Base-by-base conservation (phyloP, 1,140 invertebrate genomes). In the Lepidostoma basale region DNA sequence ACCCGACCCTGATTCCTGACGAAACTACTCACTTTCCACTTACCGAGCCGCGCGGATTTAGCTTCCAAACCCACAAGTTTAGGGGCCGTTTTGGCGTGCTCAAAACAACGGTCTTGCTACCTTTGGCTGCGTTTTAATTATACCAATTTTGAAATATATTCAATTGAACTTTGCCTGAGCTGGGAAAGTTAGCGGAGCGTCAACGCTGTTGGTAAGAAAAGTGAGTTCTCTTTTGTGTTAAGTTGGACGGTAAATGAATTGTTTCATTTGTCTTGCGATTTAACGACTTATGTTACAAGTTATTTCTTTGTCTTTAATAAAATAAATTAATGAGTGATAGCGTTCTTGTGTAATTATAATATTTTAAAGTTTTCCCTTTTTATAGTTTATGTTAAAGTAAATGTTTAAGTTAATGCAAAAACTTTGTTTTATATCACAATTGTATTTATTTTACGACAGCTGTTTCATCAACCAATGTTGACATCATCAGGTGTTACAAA, bases 141-240 rank as follows among this genome's bases (percentile, higher is more conserved):
- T 72, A 49, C 62, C 33, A 66, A 58, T 62, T 72, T 49, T 26
- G 62, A 72, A 30, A 52, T 66, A 68, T 66, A 72, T 68, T 65
- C 66, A 72, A 72, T 72, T 68, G 70, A 72, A 72, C 66, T 72
- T 72, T 68, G 66, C 59, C 66, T 65, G 60, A 52, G 60, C 44
- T 44, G 70, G 22, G 45, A 30, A 68, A 72, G 70, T 72, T 72
- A 64, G 47, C 58, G 36, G 59, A 71, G 69, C 67, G 66, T 67
- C 69, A 67, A 64, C 40, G 56, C 25, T 30, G 40, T 42, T 28
- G 44, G 59, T 49, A 4, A 49, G 62, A 65, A 47, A 45, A 52
- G 45, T 62, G 52, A 56, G 54, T 72, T 67, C 68, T 72, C 67
- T 72, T 68, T 72, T 65, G 62, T 68, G 58, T 62, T 66, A 36